phyloP scores from a whole-genome alignment of 2,888 invertebrate genomes.

The Stenurella melanura region DNA sequence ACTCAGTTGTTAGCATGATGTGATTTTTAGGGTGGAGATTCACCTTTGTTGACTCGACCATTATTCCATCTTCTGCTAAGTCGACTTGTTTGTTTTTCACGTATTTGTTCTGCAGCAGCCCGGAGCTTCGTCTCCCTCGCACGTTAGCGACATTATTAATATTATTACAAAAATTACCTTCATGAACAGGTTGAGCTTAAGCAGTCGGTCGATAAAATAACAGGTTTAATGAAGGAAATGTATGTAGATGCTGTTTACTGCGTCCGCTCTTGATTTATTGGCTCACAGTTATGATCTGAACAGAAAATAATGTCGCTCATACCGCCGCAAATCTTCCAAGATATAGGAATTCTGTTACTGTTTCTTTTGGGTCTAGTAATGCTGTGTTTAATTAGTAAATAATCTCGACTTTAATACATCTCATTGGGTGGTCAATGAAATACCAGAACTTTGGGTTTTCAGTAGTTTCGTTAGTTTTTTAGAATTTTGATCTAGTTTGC shows the following conservation, averaged over 20 bases:
- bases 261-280: neutral
- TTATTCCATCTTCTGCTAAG: neutral
- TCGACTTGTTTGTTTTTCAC: neutral
- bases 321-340: neutral
- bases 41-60: constrained; percentile 5
- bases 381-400: neutral
- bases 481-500: too few relatives aligned
- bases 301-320: neutral
- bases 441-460: too few relatives aligned
- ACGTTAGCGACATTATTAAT: neutral
- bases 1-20: neutral
- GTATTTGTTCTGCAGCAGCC: neutral
- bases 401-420: too few relatives aligned
- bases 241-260: neutral
- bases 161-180: constrained; percentile 7
- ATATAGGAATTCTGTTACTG: neutral
- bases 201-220: neutral
- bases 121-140: neutral
- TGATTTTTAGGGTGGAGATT: neutral
- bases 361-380: neutral
- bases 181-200: neutral
- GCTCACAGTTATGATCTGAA: neutral
- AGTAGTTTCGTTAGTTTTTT: too few relatives aligned
- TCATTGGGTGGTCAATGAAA: too few relatives aligned
- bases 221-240: neutral